Evolutionary conservation across 2,888 invertebrate genomes (phyloP), one percentile per base, ranked within the genome.

Genomic region (Rosalia funebris): DNA sequence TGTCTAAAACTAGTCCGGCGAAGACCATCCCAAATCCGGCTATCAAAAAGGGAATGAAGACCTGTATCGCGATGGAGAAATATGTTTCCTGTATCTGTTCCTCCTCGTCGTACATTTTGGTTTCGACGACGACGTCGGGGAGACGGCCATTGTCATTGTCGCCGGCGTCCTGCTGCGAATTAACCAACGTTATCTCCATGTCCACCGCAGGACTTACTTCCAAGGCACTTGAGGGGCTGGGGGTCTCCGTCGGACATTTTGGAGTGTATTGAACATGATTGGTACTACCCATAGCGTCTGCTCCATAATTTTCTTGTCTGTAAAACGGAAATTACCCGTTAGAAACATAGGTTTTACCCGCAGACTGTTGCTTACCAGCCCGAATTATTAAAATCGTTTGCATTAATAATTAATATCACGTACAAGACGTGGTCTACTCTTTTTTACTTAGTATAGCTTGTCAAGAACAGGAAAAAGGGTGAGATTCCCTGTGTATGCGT

Each of bases 11-110:
- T 62, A 91, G 82, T 52, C 92, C 92, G 61, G 92, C 91, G 62
- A 88, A 88, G 19, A 92, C 91, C 88, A 90, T 92, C 44, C 91
- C 91, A 75, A 90, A 85, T 17, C 91, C 91, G 62, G 91, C 91
- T 57, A 92, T 86, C 58, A 91, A 82, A 78, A 90, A 91, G 12
- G 91, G 91, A 73, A 87, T 85, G 70, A 85, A 85, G 31, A 92
- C 90, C 82, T 92, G 88, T 66, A 88, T 83, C 19, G 86, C 84
- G 68, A 88, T 86, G 25, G 86, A 84, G 64, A 85, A 80, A 76
- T 86, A 86, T 9, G 86, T 86, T 76, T 88, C 88, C 60, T 82
- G 74, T 25, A 77, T 79, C 65, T 84, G 83, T 34, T 78, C 80
- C 12, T 77, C 77, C 45, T 76, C 78, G 59, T 76, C 77, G 7